Base-by-base conservation (phyloP, 2,797 vertebrate species). In the Etheostoma nigrum region DNA sequence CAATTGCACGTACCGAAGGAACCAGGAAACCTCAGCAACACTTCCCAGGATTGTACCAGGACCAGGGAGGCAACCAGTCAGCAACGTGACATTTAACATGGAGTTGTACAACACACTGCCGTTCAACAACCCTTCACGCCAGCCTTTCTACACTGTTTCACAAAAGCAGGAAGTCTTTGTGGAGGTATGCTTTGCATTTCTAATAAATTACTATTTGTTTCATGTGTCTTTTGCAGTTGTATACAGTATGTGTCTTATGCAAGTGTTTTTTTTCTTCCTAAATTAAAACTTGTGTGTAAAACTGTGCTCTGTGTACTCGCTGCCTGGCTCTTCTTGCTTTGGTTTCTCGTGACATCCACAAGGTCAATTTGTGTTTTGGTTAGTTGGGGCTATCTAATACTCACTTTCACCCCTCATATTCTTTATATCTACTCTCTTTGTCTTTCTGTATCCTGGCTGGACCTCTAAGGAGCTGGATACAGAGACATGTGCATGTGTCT, bases 51-150 rank as follows among this genome's bases (percentile, higher is more conserved):
- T 72, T 6, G 7, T 79, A 11, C 88, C 86, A 0, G 84, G 69
- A 40, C 86, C 79, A 1, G 59, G 62, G 14, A 84, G 58, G 57
- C 89, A 84, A 1, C 85, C 67, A 2, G 55, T 89, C 47, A 76
- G 84, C 86, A 96, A 97, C 58, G 90, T 96, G 70, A 95, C 95
- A 4, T 98, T 98, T 89, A 95, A 79, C 78, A 97, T 99, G 96
- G 97, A 98, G 42, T 86, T 99, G 25, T 97, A 96, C 79, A 90
- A 93, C 92, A 96, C 94, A 0, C 93, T 93, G 60, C 77, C 82
- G 1, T 81, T 88, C 80, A 71, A 7, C 63, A 61, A 44, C 49
- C 86, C 90, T 0, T 69, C 79, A 5, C 82, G 76, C 1, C 91
- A 94, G 75, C 57, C 84, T 55, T 91, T 95, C 81, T 77, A 77